These are phyloP conservation scores for Nematopogon swammerdamellus DNA, from an alignment of 2,888 invertebrate genomes.

Conservation along the genomic window DNA sequence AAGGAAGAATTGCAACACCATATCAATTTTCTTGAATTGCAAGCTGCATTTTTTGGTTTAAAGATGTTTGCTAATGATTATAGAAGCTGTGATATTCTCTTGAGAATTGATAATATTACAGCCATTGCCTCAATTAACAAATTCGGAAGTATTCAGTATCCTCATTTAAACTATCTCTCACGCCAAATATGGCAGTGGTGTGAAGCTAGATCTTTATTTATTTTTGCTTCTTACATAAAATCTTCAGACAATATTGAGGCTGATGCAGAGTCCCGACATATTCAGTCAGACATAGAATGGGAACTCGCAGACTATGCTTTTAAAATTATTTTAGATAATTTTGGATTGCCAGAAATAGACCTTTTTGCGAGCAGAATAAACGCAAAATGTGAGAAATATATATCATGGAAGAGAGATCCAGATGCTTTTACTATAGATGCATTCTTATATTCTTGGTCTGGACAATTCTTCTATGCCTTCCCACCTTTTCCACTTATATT, in stretches of 20 bases:
- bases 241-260: conserved; percentile 11
- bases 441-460: background rate
- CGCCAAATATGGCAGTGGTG: conserved; percentile 11
- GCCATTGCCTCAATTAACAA: background rate
- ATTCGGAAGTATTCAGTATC: conserved; percentile 1
- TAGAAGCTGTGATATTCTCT: background rate
- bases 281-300: conserved; percentile 9
- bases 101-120: conserved; percentile 5
- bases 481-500: background rate
- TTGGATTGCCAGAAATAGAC: conserved; percentile 13
- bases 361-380: conserved; percentile 14
- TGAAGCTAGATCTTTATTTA: conserved; percentile 8
- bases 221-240: conserved; percentile 13
- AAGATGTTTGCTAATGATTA: conserved; percentile 3
- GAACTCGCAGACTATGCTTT: conserved; percentile 6
- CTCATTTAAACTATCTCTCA: background rate
- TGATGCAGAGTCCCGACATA: conserved; percentile 10
- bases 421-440: background rate
- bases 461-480: background rate
- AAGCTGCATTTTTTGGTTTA: conserved; percentile 3
- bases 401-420: conserved; percentile 1
- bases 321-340: conserved; percentile 2
- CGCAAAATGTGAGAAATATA: conserved; percentile 10
- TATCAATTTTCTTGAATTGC: conserved; percentile 2
- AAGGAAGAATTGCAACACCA: background rate